Evolutionary conservation across 2,113 vertebrate genomes (phyloP).

Genomic region (Plotosus lineatus): DNA sequence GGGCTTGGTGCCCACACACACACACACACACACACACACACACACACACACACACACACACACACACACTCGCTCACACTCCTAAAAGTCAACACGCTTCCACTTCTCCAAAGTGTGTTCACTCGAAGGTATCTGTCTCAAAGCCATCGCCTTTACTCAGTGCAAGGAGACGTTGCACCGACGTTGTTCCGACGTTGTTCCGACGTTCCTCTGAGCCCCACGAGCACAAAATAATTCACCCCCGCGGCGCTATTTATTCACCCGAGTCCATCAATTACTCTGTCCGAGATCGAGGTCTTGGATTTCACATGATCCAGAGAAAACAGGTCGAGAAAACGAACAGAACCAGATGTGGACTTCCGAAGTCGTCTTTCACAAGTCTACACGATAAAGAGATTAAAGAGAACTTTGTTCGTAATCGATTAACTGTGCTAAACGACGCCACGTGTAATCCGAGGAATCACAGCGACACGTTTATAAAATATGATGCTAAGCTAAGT

Average conservation of each 20-base stretch:
- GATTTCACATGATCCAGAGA: not conserved
- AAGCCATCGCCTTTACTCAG: not conserved
- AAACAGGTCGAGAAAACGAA: not conserved
- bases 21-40: constrained; percentile 40
- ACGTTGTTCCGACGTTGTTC: not conserved
- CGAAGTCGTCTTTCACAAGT: not conserved
- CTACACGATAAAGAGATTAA: not conserved
- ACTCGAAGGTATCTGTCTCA: not conserved
- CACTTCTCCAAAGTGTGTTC: constrained; percentile 1
- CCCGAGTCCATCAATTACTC: not conserved
- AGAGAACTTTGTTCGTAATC: not conserved
- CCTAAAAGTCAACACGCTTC: not conserved
- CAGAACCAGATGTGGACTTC: not conserved
- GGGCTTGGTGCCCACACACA: constrained; percentile 46
- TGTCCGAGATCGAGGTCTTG: not conserved
- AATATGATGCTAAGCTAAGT: not conserved
- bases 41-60: not conserved
- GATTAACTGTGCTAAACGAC: too few relatives aligned
- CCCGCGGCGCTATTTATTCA: not conserved
- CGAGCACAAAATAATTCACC: not conserved
- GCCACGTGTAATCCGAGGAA: not conserved
- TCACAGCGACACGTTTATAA: not conserved
- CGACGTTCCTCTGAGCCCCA: not conserved
- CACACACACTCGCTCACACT: not conserved
- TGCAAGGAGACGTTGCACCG: not conserved